Evolutionary conservation across 2,888 invertebrate genomes (phyloP).

Genomic region (Rotaria socialis): DNA sequence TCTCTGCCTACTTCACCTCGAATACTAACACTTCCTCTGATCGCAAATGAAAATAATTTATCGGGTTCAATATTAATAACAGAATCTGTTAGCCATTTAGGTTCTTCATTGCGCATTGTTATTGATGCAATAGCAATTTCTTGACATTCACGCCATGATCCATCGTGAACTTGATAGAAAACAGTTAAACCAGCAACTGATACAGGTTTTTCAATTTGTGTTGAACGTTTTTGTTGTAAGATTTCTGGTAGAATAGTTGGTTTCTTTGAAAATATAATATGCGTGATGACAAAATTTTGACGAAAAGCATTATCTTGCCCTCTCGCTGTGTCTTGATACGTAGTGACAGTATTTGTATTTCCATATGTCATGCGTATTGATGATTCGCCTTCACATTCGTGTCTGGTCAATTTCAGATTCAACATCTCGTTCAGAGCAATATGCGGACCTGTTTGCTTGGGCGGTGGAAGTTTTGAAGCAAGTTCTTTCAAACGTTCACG

Average conservation of each 20-base stretch:
- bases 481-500: neutral
- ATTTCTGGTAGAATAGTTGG: neutral
- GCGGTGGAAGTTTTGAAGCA: neutral
- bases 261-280: slow-evolving; percentile 8
- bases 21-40: neutral
- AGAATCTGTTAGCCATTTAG: neutral
- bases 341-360: neutral
- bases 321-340: neutral
- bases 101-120: neutral
- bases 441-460: neutral
- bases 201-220: neutral
- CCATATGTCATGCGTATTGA: neutral
- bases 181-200: neutral
- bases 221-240: neutral
- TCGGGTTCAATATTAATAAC: neutral
- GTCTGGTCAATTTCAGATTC: neutral
- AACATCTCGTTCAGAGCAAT: neutral
- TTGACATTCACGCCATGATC: neutral
- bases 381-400: slow-evolving; percentile 6
- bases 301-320: neutral
- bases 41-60: neutral
- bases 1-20: neutral
- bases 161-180: neutral
- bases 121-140: neutral
- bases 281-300: neutral